Conservation (phyloP, 1,140 invertebrate species). For the Carposina sasakii region DNA sequence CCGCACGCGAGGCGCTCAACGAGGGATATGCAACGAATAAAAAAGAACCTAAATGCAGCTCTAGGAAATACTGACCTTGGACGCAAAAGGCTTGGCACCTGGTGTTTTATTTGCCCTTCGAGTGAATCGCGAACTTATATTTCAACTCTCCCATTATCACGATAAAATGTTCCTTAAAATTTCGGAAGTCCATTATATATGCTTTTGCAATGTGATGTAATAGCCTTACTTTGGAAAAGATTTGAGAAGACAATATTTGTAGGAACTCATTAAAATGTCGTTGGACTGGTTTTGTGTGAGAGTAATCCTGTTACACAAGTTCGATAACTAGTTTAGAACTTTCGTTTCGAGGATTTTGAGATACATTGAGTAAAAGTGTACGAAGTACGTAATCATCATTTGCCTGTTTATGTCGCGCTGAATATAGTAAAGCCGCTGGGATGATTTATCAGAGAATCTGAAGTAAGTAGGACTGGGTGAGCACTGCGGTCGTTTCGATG, state of each 20-base stretch:
- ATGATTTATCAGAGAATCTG: too few relatives aligned
- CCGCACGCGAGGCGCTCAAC: slow-evolving; percentile 60
- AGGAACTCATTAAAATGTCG: slow-evolving; percentile 1
- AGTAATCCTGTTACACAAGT: too few relatives aligned
- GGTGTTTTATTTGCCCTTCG: slow-evolving; percentile 67
- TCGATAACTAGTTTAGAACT: too few relatives aligned
- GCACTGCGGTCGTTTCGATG: too few relatives aligned
- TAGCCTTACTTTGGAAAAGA: slow-evolving; percentile 14
- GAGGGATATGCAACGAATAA: slow-evolving; percentile 66
- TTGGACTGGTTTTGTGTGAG: slow-evolving; percentile 16
- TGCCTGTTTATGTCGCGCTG: neutral
- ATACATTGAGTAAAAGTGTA: too few relatives aligned
- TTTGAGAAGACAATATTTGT: slow-evolving; percentile 19
- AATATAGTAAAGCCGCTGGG: too few relatives aligned
- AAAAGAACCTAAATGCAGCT: slow-evolving; percentile 69
- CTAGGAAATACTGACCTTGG: slow-evolving; percentile 70
- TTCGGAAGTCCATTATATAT: neutral
- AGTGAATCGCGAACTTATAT: slow-evolving; percentile 58
- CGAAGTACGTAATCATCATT: too few relatives aligned
- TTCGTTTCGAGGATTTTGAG: too few relatives aligned
- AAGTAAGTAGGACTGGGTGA: too few relatives aligned
- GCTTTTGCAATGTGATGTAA: slow-evolving; percentile 9
- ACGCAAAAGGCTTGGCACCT: slow-evolving; percentile 64
- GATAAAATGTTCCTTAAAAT: slow-evolving; percentile 8
- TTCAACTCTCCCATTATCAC: slow-evolving; percentile 33